Percentiles rank a stretch among this genome's conserved stretches.
Evolutionary conservation across 1,140 invertebrate genomes (phyloP).

Genomic region (Eubasilissa regina): DNA sequence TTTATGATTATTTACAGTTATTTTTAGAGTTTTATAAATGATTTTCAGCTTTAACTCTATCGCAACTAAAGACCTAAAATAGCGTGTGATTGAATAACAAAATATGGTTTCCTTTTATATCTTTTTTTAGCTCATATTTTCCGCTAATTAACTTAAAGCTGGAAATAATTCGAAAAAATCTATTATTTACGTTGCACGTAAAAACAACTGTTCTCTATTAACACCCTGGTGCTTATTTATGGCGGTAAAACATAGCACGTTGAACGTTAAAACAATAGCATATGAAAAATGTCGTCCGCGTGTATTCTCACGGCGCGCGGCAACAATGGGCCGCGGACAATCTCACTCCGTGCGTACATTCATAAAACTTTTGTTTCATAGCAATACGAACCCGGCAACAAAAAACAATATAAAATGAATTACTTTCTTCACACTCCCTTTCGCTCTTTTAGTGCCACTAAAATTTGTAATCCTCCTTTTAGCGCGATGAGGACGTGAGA

Average conservation of each 20-base stretch:
- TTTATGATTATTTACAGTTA: no score
- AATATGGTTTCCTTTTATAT: background rate
- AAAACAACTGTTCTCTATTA: constrained; percentile 27
- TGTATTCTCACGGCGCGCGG: constrained; percentile 6
- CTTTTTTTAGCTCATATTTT: background rate
- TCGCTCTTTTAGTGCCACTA: constrained; percentile 57
- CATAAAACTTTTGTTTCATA: constrained; percentile 51
- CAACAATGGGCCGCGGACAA: constrained; percentile 7
- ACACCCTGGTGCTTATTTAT: constrained; percentile 9
- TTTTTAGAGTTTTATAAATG: no score
- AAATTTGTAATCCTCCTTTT: constrained; percentile 61
- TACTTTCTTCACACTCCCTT: constrained; percentile 57
- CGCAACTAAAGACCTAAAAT: no score
- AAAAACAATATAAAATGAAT: constrained; percentile 61
- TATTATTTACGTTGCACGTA: background rate
- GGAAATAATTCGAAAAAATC: constrained; percentile 20
- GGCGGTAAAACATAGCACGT: background rate
- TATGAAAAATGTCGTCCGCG: constrained; percentile 31
- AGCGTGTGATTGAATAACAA: no score
- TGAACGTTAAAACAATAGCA: constrained; percentile 25
- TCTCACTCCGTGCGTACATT: constrained; percentile 42
- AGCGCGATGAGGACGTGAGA: constrained; percentile 57
- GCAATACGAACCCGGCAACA: constrained; percentile 45
- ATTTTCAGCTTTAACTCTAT: no score
- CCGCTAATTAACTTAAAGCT: background rate